A percentile compares a stretch with the other conserved stretches of the same genome.
These are phyloP conservation scores for Mesembrinibis cayennensis DNA, from an alignment of 2,113 vertebrate species.

Conservation along the genomic window DNA sequence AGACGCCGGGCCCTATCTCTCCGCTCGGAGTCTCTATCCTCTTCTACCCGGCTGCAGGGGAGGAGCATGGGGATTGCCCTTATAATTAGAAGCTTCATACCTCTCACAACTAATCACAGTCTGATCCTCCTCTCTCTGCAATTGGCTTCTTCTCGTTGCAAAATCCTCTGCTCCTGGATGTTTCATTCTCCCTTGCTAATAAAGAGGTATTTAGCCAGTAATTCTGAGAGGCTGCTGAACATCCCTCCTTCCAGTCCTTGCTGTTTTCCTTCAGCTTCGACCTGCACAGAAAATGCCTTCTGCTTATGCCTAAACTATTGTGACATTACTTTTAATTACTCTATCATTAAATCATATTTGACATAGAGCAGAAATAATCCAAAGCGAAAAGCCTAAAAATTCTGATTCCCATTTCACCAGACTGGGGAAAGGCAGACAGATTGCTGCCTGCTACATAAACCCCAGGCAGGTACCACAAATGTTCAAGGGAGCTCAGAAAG, in stretches of 20 bases:
- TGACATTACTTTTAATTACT: slow-evolving; percentile 2
- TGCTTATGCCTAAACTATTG: background rate
- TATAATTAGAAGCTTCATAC: background rate
- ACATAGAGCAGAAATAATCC: background rate
- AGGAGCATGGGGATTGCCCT: background rate
- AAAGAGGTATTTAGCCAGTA: background rate
- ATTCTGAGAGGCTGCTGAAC: background rate
- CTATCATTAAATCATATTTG: background rate
- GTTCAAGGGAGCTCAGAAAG: background rate
- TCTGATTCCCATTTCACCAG: background rate
- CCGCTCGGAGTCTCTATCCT: background rate
- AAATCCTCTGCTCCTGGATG: background rate
- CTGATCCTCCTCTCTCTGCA: background rate
- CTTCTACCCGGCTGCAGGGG: background rate
- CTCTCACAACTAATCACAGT: background rate
- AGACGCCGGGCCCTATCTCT: background rate
- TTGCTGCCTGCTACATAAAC: background rate
- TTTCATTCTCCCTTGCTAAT: background rate
- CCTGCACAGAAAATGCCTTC: background rate
- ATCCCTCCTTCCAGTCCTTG: background rate
- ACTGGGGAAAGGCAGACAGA: background rate
- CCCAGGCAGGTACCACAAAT: background rate
- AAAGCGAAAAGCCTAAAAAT: background rate
- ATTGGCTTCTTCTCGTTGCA: background rate
- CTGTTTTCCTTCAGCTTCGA: background rate